Evolutionary conservation across 2,797 vertebrate genomes (phyloP), one percentile per base, ranked within the genome.

Genomic region (Alcedo quadribrachys): DNA sequence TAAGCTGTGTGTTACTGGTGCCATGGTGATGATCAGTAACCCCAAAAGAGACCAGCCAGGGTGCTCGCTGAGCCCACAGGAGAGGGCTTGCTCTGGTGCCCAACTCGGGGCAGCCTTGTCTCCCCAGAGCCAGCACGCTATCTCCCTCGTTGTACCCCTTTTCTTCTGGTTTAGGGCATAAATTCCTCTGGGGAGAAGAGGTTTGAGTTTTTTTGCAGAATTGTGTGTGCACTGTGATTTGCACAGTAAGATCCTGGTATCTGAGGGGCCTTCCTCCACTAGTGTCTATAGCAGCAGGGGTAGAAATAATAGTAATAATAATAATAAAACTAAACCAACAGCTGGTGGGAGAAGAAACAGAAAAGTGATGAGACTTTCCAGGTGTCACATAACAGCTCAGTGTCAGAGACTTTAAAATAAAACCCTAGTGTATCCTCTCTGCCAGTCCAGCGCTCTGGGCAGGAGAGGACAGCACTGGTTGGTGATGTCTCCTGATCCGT

Each of bases 41-140:
- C 75, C 74, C 61, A 27, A 40, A 90, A 55, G 53, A 51, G 61
- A 75, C 13, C 24, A 9, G 33, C 61, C 67, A 57, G 85, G 87
- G 13, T 1, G 0, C 35, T 68, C 11, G 7, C 21, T 4, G 30
- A 54, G 24, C 42, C 48, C 0, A 0, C 25, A 10, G 8, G 50
- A n/a, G 37, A 53, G 5, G 5, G 28, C 16, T 82, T 2, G 6
- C 58, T 33, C 15, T 1, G 6, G 30, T 32, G 43, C 50, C 4
- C 8, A 5, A 37, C 3, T 4, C 37, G 9, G 57, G 57, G 58
- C 68, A 79, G 77, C 20, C 6, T 62, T 78, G 62, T 21, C 5
- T 20, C 12, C 22, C 12, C 0, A 0, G 30, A 40, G 27, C 33
- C 58, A 85, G 73, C 25, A 8, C 3, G 14, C 51, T 46, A 1